phyloP scores from a whole-genome alignment of 2,888 invertebrate genomes.

The Pogonocherus hispidulus region DNA sequence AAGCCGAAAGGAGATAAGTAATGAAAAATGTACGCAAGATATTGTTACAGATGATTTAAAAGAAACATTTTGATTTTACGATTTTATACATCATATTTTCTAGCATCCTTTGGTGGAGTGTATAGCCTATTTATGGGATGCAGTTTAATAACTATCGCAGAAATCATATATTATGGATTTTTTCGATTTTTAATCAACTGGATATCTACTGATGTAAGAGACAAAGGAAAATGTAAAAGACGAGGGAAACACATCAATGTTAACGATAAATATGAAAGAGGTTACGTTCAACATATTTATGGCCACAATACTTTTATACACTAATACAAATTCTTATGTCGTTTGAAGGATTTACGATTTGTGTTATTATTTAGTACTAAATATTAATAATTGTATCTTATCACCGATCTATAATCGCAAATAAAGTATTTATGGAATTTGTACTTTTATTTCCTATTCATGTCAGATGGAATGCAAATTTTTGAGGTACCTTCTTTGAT shows the following conservation, averaged over 20 bases:
- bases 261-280: neutral
- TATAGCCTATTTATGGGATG: constrained; percentile 68
- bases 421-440: too few relatives aligned
- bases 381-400: too few relatives aligned
- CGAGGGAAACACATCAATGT: neutral
- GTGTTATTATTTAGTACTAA: too few relatives aligned
- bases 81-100: constrained; percentile 47
- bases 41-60: too few relatives aligned
- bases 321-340: neutral
- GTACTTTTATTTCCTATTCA: too few relatives aligned
- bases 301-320: constrained; percentile 8
- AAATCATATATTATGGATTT: constrained; percentile 65
- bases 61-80: too few relatives aligned
- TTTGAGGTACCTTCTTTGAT: too few relatives aligned
- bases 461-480: too few relatives aligned
- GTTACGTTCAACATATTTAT: neutral
- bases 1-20: too few relatives aligned
- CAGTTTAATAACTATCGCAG: constrained; percentile 65
- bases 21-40: too few relatives aligned
- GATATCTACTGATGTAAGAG: constrained; percentile 36
- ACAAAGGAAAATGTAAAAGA: constrained; percentile 14
- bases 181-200: constrained; percentile 57
- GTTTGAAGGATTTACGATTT: neutral
- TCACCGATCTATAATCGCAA: too few relatives aligned
- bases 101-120: constrained; percentile 68